Conservation (phyloP, 2,797 vertebrate species). For the Catharus ustulatus region DNA sequence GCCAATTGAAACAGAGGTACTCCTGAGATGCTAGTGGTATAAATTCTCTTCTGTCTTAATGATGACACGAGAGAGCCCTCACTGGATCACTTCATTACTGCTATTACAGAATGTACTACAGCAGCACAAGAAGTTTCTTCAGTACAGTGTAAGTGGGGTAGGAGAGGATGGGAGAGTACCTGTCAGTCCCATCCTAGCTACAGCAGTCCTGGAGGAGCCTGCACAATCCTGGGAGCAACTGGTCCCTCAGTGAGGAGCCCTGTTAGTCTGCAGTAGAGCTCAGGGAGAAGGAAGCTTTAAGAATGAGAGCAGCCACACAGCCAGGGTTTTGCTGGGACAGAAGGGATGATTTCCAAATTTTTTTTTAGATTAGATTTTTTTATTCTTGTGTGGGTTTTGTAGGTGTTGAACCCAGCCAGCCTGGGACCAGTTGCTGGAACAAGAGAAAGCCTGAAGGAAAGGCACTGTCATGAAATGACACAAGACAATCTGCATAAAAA, state of each 20-base stretch:
- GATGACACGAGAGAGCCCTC: not conserved
- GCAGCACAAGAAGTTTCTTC: not conserved
- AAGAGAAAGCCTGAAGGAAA: not conserved
- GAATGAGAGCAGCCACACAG: not conserved
- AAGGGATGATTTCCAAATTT: not conserved
- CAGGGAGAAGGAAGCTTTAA: not conserved
- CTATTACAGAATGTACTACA: not conserved
- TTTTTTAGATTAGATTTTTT: not conserved
- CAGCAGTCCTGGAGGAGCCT: not conserved
- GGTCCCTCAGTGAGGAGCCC: not conserved
- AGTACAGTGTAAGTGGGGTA: not conserved
- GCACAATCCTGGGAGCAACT: not conserved
- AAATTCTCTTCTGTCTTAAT: not conserved
- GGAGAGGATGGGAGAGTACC: not conserved
- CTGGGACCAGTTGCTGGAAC: not conserved
- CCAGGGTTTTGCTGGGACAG: not conserved
- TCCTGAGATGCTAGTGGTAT: not conserved
- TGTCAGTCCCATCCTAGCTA: not conserved
- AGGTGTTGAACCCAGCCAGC: not conserved
- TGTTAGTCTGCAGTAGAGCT: not conserved
- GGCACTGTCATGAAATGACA: not conserved
- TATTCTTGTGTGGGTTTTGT: not conserved
- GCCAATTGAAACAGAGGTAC: not conserved
- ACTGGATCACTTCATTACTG: not conserved
- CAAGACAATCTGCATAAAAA: not conserved